phyloP scores from a whole-genome alignment of 2,113 vertebrate genomes.

The Lepidothrix coronata region DNA sequence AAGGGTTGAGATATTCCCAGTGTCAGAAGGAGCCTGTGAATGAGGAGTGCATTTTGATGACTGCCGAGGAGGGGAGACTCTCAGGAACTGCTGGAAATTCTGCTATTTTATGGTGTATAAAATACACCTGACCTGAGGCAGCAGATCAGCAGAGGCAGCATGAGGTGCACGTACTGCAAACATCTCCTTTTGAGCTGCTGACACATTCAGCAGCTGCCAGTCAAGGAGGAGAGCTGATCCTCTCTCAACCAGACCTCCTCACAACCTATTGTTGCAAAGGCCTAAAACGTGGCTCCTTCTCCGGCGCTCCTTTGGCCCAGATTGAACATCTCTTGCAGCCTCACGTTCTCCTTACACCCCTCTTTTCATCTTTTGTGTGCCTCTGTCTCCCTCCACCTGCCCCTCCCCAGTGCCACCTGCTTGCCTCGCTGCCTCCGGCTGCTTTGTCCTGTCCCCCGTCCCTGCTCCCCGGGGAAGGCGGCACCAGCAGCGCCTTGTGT shows the following conservation, averaged over 20 bases:
- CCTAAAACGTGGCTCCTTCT: constrained; percentile 1
- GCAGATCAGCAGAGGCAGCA: constrained; percentile 26
- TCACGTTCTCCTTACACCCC: background rate
- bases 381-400: background rate
- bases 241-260: background rate
- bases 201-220: constrained; percentile 41
- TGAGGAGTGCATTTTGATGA: constrained; percentile 50
- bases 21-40: background rate
- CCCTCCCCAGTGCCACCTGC: background rate
- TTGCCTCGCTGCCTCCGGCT: background rate
- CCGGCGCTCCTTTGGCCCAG: background rate
- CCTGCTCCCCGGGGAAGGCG: background rate
- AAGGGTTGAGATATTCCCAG: constrained; percentile 30
- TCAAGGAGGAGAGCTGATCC: constrained; percentile 27
- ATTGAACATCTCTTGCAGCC: background rate
- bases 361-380: background rate
- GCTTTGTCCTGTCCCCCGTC: background rate
- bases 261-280: background rate
- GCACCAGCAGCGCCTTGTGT: background rate
- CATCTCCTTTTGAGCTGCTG: constrained; percentile 25
- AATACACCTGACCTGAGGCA: constrained; percentile 3
- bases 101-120: background rate
- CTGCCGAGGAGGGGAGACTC: constrained; percentile 5
- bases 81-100: background rate
- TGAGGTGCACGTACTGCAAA: background rate